Evolutionary conservation across 2,888 invertebrate species (phyloP), one percentile per base, ranked within the genome.

Genomic region (Lasioglossum marginatum): DNA sequence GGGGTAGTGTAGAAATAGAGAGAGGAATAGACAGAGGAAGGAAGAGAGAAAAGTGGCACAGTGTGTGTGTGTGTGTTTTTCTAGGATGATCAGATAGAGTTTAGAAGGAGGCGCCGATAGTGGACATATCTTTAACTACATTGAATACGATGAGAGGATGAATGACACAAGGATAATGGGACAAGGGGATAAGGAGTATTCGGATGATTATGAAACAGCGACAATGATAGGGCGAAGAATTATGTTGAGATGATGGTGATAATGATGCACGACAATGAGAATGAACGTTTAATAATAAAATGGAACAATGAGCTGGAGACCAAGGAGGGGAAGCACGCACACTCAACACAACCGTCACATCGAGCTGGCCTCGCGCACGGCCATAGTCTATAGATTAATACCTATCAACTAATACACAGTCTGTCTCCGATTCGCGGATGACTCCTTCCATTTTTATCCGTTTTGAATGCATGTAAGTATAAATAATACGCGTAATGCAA

Each of bases 341-440:
- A 94, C 93, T 94, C 95, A 94, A 94, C 94, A 95, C 93, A 94
- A 95, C 94, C 94, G 93, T 95, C 94, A 95, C 93, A 95, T 94
- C 93, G 93, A 95, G 93, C 93, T 92, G 94, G 94, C 93, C 93
- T 92, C 92, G 92, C 93, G 92, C 92, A 87, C 87, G 93, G 93
- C 92, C 94, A 92, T 93, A 93, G 93, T 94, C 93, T 93, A 94
- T 92, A 91, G 91, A 93, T 89, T 93, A 92, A 92, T 92, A 92
- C 90, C 91, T 94, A 94, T 89, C 91, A 94, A 90, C 94, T 94
- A 94, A 92, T 93, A 94, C 93, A 94, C 93, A 94, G 94, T 94
- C 93, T 93, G 93, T 93, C 88, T 93, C 90, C 90, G 85, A 89
- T 89, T 90, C 90, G 91, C 92, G 90, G 84, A 92, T 89, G 89